A percentile compares a stretch with the other conserved stretches of the same genome.
These are phyloP conservation scores for Trematocara nigrifrons DNA, from an alignment of 2,113 vertebrate species.

Conservation along the genomic window DNA sequence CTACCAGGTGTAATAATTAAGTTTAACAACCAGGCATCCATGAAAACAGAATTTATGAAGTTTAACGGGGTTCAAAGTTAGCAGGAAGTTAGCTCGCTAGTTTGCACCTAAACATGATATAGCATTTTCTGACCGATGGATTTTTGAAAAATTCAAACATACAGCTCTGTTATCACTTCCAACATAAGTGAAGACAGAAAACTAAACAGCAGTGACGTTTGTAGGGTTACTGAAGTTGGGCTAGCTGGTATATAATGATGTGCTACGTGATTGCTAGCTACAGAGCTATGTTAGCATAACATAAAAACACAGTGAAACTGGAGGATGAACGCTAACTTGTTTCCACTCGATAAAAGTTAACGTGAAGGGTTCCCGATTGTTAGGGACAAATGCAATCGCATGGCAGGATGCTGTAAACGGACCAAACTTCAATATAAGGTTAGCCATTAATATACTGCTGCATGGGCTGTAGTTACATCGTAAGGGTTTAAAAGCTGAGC, in stretches of 20 bases:
- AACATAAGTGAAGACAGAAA: background rate
- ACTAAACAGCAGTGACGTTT: fast-evolving
- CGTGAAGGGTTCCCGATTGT: background rate
- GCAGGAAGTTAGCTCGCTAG: background rate
- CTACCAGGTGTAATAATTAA: fast-evolving
- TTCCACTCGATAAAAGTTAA: background rate
- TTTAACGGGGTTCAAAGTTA: background rate
- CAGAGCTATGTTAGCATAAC: background rate
- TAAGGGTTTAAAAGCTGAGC: background rate
- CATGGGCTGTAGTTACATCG: fast-evolving
- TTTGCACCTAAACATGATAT: fast-evolving
- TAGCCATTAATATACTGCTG: background rate
- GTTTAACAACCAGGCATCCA: background rate
- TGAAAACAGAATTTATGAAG: fast-evolving
- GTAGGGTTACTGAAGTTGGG: fast-evolving
- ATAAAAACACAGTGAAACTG: background rate
- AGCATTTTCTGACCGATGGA: background rate
- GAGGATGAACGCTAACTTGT: too few species aligned
- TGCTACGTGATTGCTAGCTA: background rate
- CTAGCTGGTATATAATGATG: fast-evolving
- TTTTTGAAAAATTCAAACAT: fast-evolving
- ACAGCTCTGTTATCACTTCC: fast-evolving
- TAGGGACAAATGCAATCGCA: fast-evolving
- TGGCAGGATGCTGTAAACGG: background rate
- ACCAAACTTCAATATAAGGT: background rate